A percentile compares a stretch with the other conserved stretches of the same genome.
phyloP scores from a whole-genome alignment of 2,113 vertebrate species.

The Apeltes quadracus region DNA sequence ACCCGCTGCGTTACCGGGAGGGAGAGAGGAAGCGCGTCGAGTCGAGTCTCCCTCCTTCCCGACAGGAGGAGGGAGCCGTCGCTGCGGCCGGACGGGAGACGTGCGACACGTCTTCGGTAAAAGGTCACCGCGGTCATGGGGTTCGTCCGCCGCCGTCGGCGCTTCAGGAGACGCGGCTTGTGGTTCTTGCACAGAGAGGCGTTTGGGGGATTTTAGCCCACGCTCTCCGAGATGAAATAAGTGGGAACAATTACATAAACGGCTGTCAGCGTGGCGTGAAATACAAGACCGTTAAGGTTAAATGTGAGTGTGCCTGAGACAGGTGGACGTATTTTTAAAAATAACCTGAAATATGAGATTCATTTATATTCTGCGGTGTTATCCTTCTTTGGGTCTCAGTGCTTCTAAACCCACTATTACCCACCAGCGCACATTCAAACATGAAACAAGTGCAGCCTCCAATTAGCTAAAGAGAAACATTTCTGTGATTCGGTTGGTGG shows the following conservation, averaged over 20 bases:
- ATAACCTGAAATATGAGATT: neutral
- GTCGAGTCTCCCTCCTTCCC: no score
- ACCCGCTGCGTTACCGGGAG: conserved; percentile 26
- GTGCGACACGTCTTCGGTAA: neutral
- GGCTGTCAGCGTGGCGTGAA: neutral
- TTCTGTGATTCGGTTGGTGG: no score
- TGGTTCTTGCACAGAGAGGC: neutral
- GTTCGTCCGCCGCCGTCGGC: neutral
- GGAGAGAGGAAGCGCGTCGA: conserved; percentile 40
- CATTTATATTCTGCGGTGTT: neutral
- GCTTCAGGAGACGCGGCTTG: neutral
- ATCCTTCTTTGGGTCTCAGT: no score
- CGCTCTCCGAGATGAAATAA: neutral
- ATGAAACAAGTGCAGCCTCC: no score
- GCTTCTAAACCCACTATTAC: no score
- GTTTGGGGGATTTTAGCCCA: neutral
- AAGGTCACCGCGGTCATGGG: neutral
- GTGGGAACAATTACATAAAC: neutral
- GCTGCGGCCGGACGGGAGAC: no score
- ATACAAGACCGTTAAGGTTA: neutral
- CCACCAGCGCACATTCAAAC: no score
- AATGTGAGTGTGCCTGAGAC: neutral
- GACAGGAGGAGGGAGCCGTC: no score
- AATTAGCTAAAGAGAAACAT: no score
- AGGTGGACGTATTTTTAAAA: neutral